Evolutionary conservation across 2,113 vertebrate genomes (phyloP).

Genomic region (Toxostoma redivivum): DNA sequence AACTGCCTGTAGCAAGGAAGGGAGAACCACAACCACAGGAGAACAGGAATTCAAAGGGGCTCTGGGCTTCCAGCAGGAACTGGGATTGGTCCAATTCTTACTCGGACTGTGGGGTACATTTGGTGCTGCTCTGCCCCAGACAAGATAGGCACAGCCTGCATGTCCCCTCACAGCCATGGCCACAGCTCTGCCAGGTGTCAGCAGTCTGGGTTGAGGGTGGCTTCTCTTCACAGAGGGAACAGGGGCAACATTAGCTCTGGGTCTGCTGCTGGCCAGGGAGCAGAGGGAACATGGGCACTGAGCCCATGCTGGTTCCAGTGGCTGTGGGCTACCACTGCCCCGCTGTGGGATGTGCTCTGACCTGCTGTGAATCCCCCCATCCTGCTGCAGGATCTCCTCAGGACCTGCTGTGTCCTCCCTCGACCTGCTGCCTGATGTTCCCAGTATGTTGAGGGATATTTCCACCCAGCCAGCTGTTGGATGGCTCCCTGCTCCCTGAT

Average conservation of each 20-base stretch:
- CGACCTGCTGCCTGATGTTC: accelerated
- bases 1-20: background rate
- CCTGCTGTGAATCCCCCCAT: background rate
- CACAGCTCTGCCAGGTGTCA: background rate
- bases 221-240: background rate
- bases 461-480: too few relatives aligned
- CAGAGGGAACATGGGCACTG: background rate
- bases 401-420: background rate
- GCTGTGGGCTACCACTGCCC: background rate
- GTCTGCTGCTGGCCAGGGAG: background rate
- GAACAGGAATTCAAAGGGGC: background rate
- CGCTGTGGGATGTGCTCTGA: background rate
- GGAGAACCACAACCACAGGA: background rate
- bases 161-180: accelerated
- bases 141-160: accelerated
- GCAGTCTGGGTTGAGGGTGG: background rate
- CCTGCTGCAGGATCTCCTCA: background rate
- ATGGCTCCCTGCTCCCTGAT: background rate
- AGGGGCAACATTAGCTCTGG: accelerated
- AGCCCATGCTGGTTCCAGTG: background rate
- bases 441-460: accelerated
- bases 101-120: too few relatives aligned
- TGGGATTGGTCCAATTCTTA: background rate
- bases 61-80: background rate
- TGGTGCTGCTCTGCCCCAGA: background rate